A percentile compares a stretch with the other conserved stretches of the same genome.
Evolutionary conservation across 2,113 vertebrate species (phyloP).

Genomic region (Cyprinodon brontotheroides): DNA sequence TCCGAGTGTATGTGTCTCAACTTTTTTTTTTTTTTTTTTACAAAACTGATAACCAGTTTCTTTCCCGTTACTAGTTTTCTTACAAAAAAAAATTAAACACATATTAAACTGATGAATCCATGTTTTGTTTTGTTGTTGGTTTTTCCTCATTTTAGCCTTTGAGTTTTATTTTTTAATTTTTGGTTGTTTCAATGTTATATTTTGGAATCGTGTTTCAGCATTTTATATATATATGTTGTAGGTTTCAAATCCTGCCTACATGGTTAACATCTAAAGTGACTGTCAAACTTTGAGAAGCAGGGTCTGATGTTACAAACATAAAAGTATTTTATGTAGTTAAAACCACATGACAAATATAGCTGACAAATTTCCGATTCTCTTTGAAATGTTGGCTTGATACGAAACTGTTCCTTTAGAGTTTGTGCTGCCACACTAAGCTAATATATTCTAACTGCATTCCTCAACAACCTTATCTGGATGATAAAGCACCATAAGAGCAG

Average conservation of each 20-base stretch:
- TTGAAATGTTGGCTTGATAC: not conserved
- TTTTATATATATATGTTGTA: not conserved
- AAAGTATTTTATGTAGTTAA: not conserved
- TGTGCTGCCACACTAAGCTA: not conserved
- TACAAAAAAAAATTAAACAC: not conserved
- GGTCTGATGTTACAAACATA: not conserved
- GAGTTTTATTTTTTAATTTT: not conserved
- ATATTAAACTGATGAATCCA: not conserved
- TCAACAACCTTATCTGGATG: constrained; percentile 25
- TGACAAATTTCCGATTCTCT: no score
- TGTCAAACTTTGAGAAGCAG: not conserved
- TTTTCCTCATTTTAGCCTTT: not conserved
- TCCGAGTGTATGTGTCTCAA: not conserved
- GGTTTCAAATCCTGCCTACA: not conserved
- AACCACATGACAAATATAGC: not conserved
- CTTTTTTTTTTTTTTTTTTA: not conserved
- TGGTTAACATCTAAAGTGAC: not conserved
- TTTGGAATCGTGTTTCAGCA: not conserved
- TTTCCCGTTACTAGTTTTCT: no score
- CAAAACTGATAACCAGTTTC: not conserved
- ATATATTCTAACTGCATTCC: constrained; percentile 20
- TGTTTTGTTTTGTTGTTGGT: no score
- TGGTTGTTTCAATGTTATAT: not conserved
- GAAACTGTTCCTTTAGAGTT: not conserved
- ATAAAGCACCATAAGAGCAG: constrained; percentile 29